Conservation (phyloP, 1,140 invertebrate species). For the Drosophila miranda region DNA sequence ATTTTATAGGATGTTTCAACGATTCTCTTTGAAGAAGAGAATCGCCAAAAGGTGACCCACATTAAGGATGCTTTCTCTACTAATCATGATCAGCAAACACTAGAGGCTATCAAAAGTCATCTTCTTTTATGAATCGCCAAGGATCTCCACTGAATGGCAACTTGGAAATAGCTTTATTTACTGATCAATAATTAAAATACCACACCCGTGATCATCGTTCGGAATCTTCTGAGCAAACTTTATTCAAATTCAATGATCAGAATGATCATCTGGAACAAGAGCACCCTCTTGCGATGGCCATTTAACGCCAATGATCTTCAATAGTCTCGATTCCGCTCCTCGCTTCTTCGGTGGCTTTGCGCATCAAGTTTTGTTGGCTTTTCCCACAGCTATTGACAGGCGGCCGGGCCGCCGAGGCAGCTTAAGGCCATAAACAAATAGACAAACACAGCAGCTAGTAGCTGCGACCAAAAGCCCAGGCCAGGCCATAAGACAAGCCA, state of each 20-base stretch:
- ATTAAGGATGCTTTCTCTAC: too few species aligned
- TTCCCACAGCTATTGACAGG: conserved; percentile 77
- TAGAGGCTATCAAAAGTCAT: too few species aligned
- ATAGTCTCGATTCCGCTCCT: conserved; percentile 29
- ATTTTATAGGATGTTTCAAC: too few species aligned
- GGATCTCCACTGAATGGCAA: too few species aligned
- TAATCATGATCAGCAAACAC: too few species aligned
- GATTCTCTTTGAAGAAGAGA: too few species aligned
- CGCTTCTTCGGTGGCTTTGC: conserved; percentile 7
- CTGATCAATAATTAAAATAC: background rate
- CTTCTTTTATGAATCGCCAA: too few species aligned
- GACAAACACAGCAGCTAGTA: conserved; percentile 60
- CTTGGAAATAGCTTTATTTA: too few species aligned
- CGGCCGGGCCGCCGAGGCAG: conserved; percentile 54
- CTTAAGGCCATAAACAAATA: conserved; percentile 79
- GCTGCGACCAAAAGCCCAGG: conserved; percentile 32
- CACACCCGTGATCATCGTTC: background rate
- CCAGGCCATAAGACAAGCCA: conserved; percentile 21
- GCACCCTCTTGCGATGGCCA: conserved; percentile 7
- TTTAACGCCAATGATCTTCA: conserved; percentile 44
- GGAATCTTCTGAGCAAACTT: too few species aligned
- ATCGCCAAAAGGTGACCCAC: too few species aligned
- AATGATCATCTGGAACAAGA: conserved; percentile 11
- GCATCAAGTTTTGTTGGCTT: conserved; percentile 71
- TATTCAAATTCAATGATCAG: background rate